phyloP scores from a whole-genome alignment of 1,140 invertebrate genomes.

The Drosophila pachea region DNA sequence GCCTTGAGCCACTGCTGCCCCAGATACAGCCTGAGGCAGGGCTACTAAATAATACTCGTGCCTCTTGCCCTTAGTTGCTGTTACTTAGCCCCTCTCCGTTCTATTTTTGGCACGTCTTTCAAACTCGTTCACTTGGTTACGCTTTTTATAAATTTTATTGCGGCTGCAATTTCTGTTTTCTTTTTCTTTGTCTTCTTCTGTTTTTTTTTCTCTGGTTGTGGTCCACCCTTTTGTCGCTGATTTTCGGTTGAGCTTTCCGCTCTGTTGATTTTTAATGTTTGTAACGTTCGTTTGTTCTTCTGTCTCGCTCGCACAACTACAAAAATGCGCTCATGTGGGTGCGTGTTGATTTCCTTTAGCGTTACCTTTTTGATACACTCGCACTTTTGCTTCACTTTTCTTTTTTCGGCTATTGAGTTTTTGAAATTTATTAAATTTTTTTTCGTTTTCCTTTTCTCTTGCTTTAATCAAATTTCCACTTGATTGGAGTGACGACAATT shows the following conservation, averaged over 20 bases:
- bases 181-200: constrained; percentile 19
- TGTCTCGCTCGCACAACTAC: constrained; percentile 33
- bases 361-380: constrained; percentile 65
- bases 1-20: constrained; percentile 9
- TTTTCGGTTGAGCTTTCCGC: constrained; percentile 34
- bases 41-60: constrained; percentile 33
- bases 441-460: constrained; percentile 31
- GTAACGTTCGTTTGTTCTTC: constrained; percentile 12
- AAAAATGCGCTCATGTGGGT: constrained; percentile 66
- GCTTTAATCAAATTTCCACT: constrained; percentile 75
- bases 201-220: constrained; percentile 14
- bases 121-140: constrained; percentile 29
- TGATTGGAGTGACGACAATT: constrained; percentile 75
- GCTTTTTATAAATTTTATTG: constrained; percentile 20
- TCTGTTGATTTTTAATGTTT: constrained; percentile 69
- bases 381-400: constrained; percentile 27
- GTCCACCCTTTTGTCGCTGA: not conserved
- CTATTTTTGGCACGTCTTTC: constrained; percentile 18
- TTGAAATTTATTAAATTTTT: constrained; percentile 73
- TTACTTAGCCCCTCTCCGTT: constrained; percentile 34
- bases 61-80: constrained; percentile 55
- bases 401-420: constrained; percentile 53
- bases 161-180: not conserved
- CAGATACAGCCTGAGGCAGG: not conserved
- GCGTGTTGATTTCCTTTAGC: constrained; percentile 62